These are phyloP conservation scores for Drosophila busckii DNA, from an alignment of 1,140 invertebrate genomes.

Conservation along the genomic window DNA sequence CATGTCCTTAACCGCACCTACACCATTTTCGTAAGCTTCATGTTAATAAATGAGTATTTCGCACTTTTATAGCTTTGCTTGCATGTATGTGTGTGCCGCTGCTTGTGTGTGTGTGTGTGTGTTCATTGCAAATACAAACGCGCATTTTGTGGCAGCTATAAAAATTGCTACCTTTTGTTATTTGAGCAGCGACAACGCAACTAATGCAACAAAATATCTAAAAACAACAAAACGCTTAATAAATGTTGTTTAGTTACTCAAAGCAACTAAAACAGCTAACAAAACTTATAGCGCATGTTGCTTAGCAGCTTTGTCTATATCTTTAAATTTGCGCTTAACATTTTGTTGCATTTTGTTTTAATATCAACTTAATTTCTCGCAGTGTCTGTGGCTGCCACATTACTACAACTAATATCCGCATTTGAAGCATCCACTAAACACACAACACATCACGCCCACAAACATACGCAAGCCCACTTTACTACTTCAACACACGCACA, in stretches of 20 bases:
- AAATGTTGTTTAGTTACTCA: too few relatives aligned
- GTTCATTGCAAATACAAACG: slow-evolving; percentile 39
- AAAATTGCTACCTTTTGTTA: slow-evolving; percentile 44
- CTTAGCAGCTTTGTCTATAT: too few relatives aligned
- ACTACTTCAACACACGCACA: slow-evolving; percentile 2
- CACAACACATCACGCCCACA: slow-evolving; percentile 33
- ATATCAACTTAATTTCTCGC: slow-evolving; percentile 1
- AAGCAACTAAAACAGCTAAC: too few relatives aligned
- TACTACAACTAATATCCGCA: slow-evolving; percentile 50
- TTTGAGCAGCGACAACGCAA: too few relatives aligned
- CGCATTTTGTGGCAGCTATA: slow-evolving; percentile 30
- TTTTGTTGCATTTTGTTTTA: background rate
- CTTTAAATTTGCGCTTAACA: too few relatives aligned
- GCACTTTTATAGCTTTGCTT: slow-evolving; percentile 35
- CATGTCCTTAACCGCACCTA: slow-evolving; percentile 42
- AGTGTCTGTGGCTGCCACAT: slow-evolving; percentile 28
- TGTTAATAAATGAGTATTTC: slow-evolving; percentile 52
- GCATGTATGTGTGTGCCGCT: slow-evolving; percentile 5
- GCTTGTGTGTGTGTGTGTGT: slow-evolving; percentile 24
- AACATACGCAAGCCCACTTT: background rate
- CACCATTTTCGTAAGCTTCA: slow-evolving; percentile 48
- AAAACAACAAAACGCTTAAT: too few relatives aligned
- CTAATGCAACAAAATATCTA: too few relatives aligned
- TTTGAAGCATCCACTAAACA: slow-evolving; percentile 47
- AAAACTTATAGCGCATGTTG: too few relatives aligned